Conservation (phyloP, 2,888 invertebrate genomes). For the Cantharis nigra region DNA sequence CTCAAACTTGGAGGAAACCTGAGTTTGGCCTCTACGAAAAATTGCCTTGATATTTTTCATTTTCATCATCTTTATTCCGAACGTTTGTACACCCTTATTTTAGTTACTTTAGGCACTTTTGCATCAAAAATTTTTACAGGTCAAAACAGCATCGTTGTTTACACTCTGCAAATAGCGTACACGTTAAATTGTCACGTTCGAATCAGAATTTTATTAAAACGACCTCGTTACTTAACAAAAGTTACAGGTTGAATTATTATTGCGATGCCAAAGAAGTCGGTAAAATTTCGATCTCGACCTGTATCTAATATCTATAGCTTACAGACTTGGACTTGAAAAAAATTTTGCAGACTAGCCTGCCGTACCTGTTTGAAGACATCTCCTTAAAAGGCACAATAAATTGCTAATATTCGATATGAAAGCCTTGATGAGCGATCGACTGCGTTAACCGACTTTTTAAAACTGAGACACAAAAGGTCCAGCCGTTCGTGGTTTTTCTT, state of each 20-base stretch:
- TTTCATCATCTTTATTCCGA: slow-evolving; percentile 54
- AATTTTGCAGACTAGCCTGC: background rate
- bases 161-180: background rate
- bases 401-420: background rate
- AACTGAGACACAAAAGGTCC: background rate
- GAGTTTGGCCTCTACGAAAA: slow-evolving; percentile 81
- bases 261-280: background rate
- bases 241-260: background rate
- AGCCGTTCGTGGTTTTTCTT: background rate
- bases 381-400: slow-evolving; percentile 15
- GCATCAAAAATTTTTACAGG: background rate
- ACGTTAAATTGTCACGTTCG: background rate
- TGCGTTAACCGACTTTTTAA: slow-evolving; percentile 7
- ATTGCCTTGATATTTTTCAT: slow-evolving; percentile 93
- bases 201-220: background rate
- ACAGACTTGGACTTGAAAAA: background rate
- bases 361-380: slow-evolving; percentile 2
- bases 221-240: background rate
- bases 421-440: background rate
- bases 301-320: background rate
- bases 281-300: background rate
- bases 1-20: slow-evolving; percentile 58
- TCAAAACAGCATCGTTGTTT: background rate
- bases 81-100: background rate
- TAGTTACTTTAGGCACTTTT: background rate